phyloP scores from a whole-genome alignment of 2,888 invertebrate species.

The Tineola bisselliella region DNA sequence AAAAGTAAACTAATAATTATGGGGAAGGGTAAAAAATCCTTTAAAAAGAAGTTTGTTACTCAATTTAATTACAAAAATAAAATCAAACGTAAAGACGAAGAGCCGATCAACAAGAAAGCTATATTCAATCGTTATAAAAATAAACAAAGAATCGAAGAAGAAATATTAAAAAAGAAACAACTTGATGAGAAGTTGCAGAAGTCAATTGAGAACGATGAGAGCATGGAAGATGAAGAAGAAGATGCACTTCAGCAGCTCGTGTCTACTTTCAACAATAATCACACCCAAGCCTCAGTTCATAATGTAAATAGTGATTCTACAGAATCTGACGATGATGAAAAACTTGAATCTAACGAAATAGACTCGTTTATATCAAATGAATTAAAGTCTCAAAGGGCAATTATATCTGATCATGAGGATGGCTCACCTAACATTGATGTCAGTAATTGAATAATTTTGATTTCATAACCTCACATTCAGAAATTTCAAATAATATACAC shows the following conservation, averaged over 20 bases:
- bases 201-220: constrained; percentile 53
- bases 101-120: constrained; percentile 46
- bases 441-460: no score
- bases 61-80: constrained; percentile 36
- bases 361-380: no score
- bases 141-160: constrained; percentile 56
- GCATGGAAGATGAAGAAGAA: constrained; percentile 50
- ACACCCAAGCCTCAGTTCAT: background rate
- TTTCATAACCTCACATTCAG: no score
- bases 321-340: constrained; percentile 22
- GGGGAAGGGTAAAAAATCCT: constrained; percentile 18
- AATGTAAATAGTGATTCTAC: constrained; percentile 20
- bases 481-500: no score
- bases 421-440: background rate
- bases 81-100: constrained; percentile 26
- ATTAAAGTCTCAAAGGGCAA: no score
- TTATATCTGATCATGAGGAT: background rate
- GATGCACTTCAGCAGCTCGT: constrained; percentile 63
- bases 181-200: constrained; percentile 42
- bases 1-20: constrained; percentile 2
- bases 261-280: constrained; percentile 41
- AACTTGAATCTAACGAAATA: constrained; percentile 25
- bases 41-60: constrained; percentile 30
- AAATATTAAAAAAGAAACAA: constrained; percentile 45
- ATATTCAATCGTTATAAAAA: constrained; percentile 61